Conservation (phyloP, 2,888 invertebrate species). For the Tetramorium bicarinatum region DNA sequence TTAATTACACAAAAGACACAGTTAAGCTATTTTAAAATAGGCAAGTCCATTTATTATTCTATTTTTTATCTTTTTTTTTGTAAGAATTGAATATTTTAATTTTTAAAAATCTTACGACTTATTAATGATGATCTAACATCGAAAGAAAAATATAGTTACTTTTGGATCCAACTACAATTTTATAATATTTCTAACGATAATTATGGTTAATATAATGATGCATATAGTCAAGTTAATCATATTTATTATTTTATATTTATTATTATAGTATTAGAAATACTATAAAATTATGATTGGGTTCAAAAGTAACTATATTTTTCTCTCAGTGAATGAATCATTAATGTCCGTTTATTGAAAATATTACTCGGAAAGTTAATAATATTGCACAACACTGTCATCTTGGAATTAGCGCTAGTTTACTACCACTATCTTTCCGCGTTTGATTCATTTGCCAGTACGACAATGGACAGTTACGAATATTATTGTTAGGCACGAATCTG, state of each 20-base stretch:
- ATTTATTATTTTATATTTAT: no score
- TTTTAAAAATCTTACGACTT: not conserved
- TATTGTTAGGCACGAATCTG: constrained; percentile 45
- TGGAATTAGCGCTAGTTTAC: not conserved
- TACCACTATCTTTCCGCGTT: not conserved
- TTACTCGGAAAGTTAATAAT: not conserved
- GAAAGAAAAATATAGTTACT: no score
- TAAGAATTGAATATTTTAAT: not conserved
- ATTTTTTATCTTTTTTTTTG: not conserved
- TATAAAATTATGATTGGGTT: no score
- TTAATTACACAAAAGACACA: not conserved
- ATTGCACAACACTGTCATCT: not conserved
- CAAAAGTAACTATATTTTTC: no score
- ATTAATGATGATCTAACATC: not conserved
- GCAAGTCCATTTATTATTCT: not conserved
- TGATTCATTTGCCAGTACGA: constrained; percentile 15
- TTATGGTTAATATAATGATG: no score
- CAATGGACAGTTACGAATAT: constrained; percentile 51
- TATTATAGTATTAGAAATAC: no score
- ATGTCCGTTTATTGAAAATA: not conserved
- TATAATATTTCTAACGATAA: no score
- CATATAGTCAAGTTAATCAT: no score
- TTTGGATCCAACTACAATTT: no score
- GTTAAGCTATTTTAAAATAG: not conserved
- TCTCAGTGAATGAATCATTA: not conserved